Base-by-base conservation (phyloP, 1,140 invertebrate species). In the Zophobas atratus region DNA sequence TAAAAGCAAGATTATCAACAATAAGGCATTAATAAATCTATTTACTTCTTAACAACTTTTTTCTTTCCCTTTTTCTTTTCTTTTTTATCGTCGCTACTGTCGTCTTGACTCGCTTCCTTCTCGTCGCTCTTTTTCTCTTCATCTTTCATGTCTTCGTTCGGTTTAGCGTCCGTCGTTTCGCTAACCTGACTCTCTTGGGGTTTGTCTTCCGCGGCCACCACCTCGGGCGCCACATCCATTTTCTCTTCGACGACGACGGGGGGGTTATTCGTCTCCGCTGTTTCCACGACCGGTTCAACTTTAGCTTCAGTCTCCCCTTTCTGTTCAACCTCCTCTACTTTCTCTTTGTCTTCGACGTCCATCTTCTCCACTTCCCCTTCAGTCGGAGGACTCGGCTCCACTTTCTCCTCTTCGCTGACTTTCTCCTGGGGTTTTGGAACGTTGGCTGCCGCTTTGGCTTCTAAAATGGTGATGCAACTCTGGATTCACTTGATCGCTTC, bases 401-500 rank as follows among this genome's bases (percentile, higher is more conserved):
- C 20, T 20, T 20, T 20, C 20, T 20, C 20, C 0, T 20, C 20
- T 0, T 20, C 20, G 20, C 20, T 20, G 20, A 20, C 0, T 20
- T 20, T 20, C 20, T 20, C 20, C 20, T 20, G 20, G 20, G 20
- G 20, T 20, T 32, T 2, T n/a, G 60, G 76, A 8, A 78, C 81
- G 77, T 90, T 90, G 67, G 88, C 89, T 63, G 91, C 89, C 32
- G 91, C 90, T 86, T 92, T 92, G 48, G 89, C 89, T 85, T 98
- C 97, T 56, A 98, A 87, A 39, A 94, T 88, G 83, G 93, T 92
- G 71, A 98, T 96, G 39, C 93, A 94, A 60, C 93, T 91, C 83
- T 98, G 94, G 83, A 99, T 97, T 84, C 92, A 93, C 84, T 93
- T 94, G 5, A 99, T 97, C 0, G 95, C 94, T 80, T 96, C 93